Conservation (phyloP, 2,797 vertebrate genomes). For the Avahi laniger region DNA sequence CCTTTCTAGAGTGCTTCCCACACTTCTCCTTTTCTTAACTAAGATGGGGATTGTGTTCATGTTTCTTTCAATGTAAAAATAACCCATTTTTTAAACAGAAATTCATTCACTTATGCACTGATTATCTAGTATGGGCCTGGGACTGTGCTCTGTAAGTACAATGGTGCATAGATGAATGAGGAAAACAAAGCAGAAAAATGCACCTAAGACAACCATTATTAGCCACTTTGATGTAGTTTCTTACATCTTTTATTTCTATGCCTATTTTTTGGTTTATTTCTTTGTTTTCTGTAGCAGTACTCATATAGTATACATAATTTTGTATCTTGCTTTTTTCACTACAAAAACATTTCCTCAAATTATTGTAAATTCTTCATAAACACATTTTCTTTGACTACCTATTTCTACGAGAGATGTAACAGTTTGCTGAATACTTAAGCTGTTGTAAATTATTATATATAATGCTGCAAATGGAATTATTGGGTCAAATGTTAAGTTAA, state of each 20-base stretch:
- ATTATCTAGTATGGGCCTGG: not conserved
- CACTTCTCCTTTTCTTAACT: not conserved
- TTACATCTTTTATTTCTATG: not conserved
- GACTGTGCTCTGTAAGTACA: not conserved
- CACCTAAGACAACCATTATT: not conserved
- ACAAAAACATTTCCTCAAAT: constrained; percentile 53
- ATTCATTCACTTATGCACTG: constrained; percentile 34
- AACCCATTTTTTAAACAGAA: constrained; percentile 15
- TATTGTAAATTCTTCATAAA: constrained; percentile 41
- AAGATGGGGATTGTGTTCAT: not conserved
- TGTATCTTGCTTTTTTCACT: not conserved
- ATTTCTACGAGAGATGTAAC: not conserved
- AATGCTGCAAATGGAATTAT: constrained; percentile 23
- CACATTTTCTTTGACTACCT: not conserved
- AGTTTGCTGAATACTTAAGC: constrained; percentile 17
- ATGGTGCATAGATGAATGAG: not conserved
- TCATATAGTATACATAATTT: not conserved
- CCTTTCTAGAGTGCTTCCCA: not conserved
- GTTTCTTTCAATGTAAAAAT: constrained; percentile 45
- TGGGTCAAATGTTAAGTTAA: not conserved
- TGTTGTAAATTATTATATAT: constrained; percentile 33
- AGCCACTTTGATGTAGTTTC: not conserved
- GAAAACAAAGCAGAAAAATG: not conserved
- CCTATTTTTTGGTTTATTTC: not conserved
- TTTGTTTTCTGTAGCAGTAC: not conserved